phyloP scores from a whole-genome alignment of 2,888 invertebrate species.

The Erebia aethiops region DNA sequence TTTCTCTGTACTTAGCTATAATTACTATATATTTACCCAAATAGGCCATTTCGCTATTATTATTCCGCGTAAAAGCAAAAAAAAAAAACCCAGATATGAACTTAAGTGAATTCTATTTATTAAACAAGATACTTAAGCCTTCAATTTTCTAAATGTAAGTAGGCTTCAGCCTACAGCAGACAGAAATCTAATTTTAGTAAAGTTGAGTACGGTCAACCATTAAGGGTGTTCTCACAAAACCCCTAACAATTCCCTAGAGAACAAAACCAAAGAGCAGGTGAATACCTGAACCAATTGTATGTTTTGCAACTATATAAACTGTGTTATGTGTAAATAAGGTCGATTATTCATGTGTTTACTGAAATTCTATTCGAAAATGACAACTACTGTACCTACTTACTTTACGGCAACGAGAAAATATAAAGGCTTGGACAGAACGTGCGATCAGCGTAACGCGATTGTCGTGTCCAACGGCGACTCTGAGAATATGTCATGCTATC shows the following conservation, averaged over 20 bases:
- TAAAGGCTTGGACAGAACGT: no score
- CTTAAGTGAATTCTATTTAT: background rate
- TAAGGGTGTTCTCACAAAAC: background rate
- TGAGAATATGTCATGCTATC: no score
- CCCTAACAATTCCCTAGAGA: background rate
- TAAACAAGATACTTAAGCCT: background rate
- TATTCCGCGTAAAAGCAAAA: no score
- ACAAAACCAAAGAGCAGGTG: conserved; percentile 1
- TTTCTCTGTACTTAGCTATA: no score
- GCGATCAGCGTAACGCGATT: no score
- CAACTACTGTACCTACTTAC: no score
- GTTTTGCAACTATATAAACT: background rate
- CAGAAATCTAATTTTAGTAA: conserved; percentile 9
- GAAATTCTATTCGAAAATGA: background rate
- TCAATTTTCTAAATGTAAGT: background rate
- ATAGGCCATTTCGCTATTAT: no score
- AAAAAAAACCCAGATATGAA: background rate
- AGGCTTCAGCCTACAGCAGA: background rate
- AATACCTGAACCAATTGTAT: background rate
- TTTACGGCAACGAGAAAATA: no score
- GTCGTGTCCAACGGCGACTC: no score
- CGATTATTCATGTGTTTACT: background rate
- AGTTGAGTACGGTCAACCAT: conserved; percentile 7
- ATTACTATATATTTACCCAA: no score
- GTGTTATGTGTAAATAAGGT: background rate